Conservation (phyloP, 2,888 invertebrate genomes). For the Sphinx pinastri region DNA sequence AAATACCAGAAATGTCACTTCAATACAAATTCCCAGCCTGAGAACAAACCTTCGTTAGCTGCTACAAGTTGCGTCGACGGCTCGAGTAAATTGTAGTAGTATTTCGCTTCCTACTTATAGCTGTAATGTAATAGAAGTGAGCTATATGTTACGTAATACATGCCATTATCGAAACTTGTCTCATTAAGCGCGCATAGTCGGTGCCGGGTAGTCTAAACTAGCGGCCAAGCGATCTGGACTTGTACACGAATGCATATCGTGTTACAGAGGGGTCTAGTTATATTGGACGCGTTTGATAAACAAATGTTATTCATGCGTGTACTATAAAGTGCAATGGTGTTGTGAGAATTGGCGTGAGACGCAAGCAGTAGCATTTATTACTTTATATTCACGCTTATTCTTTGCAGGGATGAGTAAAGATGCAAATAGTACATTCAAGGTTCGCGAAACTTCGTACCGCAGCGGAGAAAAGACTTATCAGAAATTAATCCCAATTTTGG, state of each 20-base stretch:
- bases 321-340: neutral
- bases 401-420: neutral
- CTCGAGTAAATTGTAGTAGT: constrained; percentile 7
- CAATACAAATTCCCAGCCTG: too few relatives aligned
- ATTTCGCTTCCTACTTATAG: constrained; percentile 13
- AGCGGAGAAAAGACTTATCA: too few relatives aligned
- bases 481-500: too few relatives aligned
- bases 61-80: constrained; percentile 1
- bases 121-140: constrained; percentile 18
- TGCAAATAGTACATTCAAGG: too few relatives aligned
- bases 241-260: neutral
- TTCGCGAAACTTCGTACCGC: too few relatives aligned
- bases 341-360: constrained; percentile 21
- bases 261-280: constrained; percentile 17
- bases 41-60: neutral
- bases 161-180: constrained; percentile 17
- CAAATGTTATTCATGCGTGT: constrained; percentile 27
- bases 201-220: constrained; percentile 21
- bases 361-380: neutral
- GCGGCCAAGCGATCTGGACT: constrained; percentile 3
- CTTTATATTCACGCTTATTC: neutral
- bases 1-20: too few relatives aligned
- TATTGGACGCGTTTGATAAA: constrained; percentile 26
- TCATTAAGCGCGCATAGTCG: constrained; percentile 14
- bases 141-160: constrained; percentile 18